These are phyloP conservation scores for Argentina silus DNA, from an alignment of 2,797 vertebrate species.

Conservation along the genomic window DNA sequence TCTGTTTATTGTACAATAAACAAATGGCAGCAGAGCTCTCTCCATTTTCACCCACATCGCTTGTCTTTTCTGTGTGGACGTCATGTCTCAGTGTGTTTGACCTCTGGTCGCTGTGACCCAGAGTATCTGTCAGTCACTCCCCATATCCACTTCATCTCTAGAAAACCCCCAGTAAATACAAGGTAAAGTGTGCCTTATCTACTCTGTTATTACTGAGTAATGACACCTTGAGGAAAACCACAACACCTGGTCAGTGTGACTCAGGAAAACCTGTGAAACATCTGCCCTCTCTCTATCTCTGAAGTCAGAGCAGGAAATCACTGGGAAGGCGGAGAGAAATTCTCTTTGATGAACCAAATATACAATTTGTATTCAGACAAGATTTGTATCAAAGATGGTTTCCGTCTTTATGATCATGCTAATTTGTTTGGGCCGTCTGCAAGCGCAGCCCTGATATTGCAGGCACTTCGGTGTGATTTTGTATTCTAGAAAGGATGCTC, in stretches of 20 bases:
- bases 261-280: not conserved
- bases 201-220: not conserved
- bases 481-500: conserved; percentile 11
- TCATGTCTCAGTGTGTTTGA: not conserved
- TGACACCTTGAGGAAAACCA: not conserved
- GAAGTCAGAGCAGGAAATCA: not conserved
- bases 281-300: not conserved
- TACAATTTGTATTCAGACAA: not conserved
- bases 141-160: not conserved
- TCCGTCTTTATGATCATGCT: conserved; percentile 6
- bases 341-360: not conserved
- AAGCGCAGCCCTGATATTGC: not conserved
- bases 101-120: not conserved
- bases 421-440: conserved; percentile 2
- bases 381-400: not conserved
- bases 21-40: no score
- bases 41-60: not conserved
- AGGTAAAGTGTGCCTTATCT: not conserved
- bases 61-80: no score
- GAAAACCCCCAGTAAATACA: not conserved
- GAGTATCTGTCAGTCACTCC: not conserved
- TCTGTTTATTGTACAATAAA: no score
- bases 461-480: conserved; percentile 12
- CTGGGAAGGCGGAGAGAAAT: not conserved
- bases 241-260: not conserved